phyloP scores from a whole-genome alignment of 2,113 vertebrate genomes.

The Clinocottus analis region DNA sequence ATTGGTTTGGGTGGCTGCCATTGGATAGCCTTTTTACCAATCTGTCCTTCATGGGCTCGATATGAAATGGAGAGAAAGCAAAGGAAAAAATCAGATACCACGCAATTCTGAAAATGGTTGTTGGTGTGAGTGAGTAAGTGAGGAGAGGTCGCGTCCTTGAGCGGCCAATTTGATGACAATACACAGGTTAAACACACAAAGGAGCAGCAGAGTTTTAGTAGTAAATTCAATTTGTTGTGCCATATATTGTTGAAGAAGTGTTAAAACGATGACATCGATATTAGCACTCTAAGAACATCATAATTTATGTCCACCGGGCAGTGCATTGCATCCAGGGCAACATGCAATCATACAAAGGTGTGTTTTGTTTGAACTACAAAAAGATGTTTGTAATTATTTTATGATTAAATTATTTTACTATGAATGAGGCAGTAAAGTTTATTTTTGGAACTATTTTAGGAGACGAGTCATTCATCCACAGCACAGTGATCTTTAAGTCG shows the following conservation, averaged over 20 bases:
- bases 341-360: constrained; percentile 19
- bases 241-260: neutral
- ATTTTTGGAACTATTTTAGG: constrained; percentile 1
- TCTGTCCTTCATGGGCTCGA: neutral
- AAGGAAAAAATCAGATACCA: neutral
- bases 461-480: constrained; percentile 22
- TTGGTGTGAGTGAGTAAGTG: neutral
- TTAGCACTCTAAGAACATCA: neutral
- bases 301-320: neutral
- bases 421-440: constrained; percentile 23
- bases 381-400: constrained; percentile 1
- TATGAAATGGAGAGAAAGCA: constrained; percentile 14
- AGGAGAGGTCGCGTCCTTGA: neutral
- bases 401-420: constrained; percentile 6
- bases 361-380: constrained; percentile 21
- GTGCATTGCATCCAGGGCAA: neutral
- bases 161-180: constrained; percentile 2
- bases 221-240: too few relatives aligned
- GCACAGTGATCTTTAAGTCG: neutral
- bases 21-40: constrained; percentile 5
- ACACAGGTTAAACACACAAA: neutral
- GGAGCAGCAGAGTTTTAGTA: neutral
- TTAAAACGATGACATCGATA: neutral
- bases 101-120: neutral
- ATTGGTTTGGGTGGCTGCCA: constrained; percentile 25